These are phyloP conservation scores for Corydoras maculifer DNA, from an alignment of 2,113 vertebrate species.

Conservation along the genomic window DNA sequence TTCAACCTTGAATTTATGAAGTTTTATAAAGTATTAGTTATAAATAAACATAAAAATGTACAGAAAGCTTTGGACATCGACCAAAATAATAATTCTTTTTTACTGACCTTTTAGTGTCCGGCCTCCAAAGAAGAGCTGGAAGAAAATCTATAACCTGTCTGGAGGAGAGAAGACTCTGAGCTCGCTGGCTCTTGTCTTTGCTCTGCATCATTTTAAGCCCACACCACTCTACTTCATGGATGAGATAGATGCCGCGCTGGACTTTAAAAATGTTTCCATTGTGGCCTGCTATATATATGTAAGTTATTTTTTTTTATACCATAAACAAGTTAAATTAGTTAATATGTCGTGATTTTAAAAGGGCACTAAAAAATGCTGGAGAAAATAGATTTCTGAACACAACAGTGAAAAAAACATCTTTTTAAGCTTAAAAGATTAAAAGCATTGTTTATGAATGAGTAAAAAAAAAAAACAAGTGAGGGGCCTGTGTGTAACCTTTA, in stretches of 20 bases:
- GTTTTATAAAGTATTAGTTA: too few relatives aligned
- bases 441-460: too few relatives aligned
- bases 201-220: slow-evolving; percentile 95
- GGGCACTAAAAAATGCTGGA: too few relatives aligned
- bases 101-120: slow-evolving; percentile 70
- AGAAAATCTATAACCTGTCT: slow-evolving; percentile 96
- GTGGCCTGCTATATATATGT: slow-evolving; percentile 96
- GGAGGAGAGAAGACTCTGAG: slow-evolving; percentile 97
- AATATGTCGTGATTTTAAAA: too few relatives aligned
- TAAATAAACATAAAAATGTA: too few relatives aligned
- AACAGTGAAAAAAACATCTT: too few relatives aligned
- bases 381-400: too few relatives aligned
- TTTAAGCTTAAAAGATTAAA: too few relatives aligned
- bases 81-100: not conserved
- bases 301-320: slow-evolving; percentile 54
- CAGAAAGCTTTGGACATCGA: not conserved
- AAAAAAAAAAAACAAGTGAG: too few relatives aligned
- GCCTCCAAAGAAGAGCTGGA: slow-evolving; percentile 98
- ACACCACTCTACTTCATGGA: slow-evolving; percentile 98
- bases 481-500: too few relatives aligned
- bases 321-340: too few relatives aligned
- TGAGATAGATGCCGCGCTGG: slow-evolving; percentile 93
- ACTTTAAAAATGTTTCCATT: slow-evolving; percentile 98
- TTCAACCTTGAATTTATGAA: slow-evolving; percentile 36
- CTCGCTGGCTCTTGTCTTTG: slow-evolving; percentile 91